These are phyloP conservation scores for Sialia sialis DNA, from an alignment of 2,113 vertebrate species.

Conservation along the genomic window DNA sequence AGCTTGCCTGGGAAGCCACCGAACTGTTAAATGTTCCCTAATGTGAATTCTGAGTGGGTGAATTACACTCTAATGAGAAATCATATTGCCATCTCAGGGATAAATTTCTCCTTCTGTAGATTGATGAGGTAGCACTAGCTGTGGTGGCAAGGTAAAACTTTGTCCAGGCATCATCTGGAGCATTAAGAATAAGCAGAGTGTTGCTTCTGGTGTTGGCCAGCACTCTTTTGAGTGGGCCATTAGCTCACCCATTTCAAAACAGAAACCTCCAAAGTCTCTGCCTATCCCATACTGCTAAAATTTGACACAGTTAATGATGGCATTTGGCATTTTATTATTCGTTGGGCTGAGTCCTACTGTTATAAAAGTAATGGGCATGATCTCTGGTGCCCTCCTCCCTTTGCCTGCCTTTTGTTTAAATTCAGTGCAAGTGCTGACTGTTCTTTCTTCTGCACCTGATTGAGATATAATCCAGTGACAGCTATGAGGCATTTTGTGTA, in stretches of 20 bases:
- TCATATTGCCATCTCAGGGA: neutral
- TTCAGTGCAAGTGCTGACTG: neutral
- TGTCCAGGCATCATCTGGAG: neutral
- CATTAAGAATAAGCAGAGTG: neutral
- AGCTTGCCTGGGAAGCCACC: neutral
- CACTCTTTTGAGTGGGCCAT: neutral
- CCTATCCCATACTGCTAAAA: neutral
- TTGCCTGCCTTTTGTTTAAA: conserved; percentile 35
- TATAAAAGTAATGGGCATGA: neutral
- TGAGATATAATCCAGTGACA: neutral
- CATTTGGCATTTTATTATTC: neutral
- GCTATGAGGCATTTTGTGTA: neutral
- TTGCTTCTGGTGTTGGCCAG: neutral
- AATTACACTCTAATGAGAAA: neutral
- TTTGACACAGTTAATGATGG: neutral
- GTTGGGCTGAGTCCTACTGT: neutral
- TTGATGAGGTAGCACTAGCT: neutral
- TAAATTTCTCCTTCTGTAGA: neutral
- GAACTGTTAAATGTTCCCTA: neutral
- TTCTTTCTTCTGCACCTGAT: conserved; percentile 19
- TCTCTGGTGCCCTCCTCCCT: neutral
- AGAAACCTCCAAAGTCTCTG: neutral
- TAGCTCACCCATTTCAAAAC: neutral
- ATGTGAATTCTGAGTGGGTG: neutral
- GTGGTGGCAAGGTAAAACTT: neutral